Evolutionary conservation across 1,140 invertebrate genomes (phyloP).

Genomic region (Ctenoplectra terminalis): DNA sequence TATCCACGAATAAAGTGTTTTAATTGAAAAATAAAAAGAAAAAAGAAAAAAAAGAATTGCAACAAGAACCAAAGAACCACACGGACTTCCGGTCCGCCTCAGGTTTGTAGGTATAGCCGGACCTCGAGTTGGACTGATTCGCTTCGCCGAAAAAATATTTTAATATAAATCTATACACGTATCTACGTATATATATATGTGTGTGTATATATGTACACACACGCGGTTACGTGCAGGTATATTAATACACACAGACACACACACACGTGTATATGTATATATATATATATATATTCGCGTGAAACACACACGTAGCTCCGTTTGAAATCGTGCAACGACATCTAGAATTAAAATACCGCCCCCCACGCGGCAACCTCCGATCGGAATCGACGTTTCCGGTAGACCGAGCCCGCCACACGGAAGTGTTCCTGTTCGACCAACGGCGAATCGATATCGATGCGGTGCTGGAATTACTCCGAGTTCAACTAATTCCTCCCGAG

Average conservation of each 20-base stretch:
- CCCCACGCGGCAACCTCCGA: not conserved
- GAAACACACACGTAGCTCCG: constrained; percentile 45
- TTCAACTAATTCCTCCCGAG: constrained; percentile 23
- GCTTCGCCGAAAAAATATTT: constrained; percentile 62
- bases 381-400: not conserved
- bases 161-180: constrained; percentile 55
- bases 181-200: constrained; percentile 58
- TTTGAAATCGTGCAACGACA: constrained; percentile 73
- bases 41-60: not conserved
- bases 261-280: constrained; percentile 16
- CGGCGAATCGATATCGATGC: not conserved
- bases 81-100: not conserved
- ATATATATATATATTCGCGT: constrained; percentile 59
- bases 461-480: not conserved
- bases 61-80: not conserved
- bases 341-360: constrained; percentile 63
- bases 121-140: constrained; percentile 19
- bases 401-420: not conserved
- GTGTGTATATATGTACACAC: not conserved
- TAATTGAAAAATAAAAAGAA: not conserved
- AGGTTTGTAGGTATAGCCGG: not conserved
- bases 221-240: constrained; percentile 26
- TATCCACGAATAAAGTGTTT: not conserved
- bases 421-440: not conserved
- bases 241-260: constrained; percentile 51